A percentile compares a stretch with the other conserved stretches of the same genome.
Conservation (phyloP, 1,140 invertebrate genomes). For the Zaprionus ghesquierei region DNA sequence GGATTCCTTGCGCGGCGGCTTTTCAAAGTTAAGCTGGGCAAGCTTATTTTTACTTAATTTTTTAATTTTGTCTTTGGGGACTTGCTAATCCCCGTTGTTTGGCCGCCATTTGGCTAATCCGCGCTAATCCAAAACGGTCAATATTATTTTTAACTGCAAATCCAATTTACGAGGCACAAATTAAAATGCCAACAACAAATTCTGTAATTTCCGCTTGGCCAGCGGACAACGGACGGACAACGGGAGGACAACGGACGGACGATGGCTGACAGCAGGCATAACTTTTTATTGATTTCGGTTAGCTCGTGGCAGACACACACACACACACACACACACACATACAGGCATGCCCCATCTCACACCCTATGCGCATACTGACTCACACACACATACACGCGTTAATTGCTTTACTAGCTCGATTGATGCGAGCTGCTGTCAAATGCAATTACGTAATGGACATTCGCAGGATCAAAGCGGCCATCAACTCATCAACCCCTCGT, state of each 20-base stretch:
- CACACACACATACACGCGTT: constrained; percentile 33
- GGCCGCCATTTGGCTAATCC: constrained; percentile 60
- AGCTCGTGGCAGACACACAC: background rate
- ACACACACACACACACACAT: background rate
- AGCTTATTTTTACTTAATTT: constrained; percentile 50
- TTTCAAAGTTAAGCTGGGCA: constrained; percentile 28
- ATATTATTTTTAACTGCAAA: constrained; percentile 54
- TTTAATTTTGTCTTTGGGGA: constrained; percentile 10
- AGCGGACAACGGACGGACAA: too few species aligned
- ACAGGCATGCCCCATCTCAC: background rate
- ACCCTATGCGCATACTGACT: background rate
- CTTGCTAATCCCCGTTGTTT: constrained; percentile 4
- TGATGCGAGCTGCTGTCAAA: constrained; percentile 54
- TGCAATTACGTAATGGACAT: constrained; percentile 73
- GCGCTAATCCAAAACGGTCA: constrained; percentile 69
- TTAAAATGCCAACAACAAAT: constrained; percentile 58
- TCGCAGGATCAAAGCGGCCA: constrained; percentile 20
- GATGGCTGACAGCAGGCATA: constrained; percentile 27
- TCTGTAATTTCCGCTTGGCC: constrained; percentile 67
- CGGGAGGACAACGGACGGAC: too few species aligned
- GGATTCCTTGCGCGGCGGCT: background rate
- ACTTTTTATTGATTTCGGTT: constrained; percentile 48
- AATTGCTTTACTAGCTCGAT: constrained; percentile 76
- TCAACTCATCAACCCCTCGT: background rate
- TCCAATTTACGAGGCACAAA: constrained; percentile 70